Conservation (phyloP, 2,113 vertebrate genomes). For the Galeopterus variegatus region DNA sequence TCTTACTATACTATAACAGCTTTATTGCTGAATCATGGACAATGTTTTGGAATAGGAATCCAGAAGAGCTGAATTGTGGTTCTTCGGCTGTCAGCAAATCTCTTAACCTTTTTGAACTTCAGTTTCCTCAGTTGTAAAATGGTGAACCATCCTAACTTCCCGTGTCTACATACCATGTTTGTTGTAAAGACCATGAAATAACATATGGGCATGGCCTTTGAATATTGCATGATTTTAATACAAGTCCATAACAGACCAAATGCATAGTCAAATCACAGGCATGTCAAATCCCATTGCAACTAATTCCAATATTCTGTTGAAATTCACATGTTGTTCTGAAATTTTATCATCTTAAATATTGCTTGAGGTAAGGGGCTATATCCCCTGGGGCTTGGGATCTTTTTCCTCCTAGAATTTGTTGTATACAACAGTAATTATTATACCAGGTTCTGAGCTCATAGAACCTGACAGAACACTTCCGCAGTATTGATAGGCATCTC, state of each 20-base stretch:
- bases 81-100: neutral
- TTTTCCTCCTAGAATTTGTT: neutral
- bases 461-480: neutral
- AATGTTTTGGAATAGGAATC: conserved; percentile 21
- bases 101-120: conserved; percentile 15
- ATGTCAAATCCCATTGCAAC: neutral
- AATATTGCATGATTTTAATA: neutral
- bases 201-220: neutral
- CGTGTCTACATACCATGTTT: neutral
- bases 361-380: neutral
- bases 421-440: neutral
- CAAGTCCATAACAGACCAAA: neutral
- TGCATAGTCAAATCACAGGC: neutral
- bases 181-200: neutral
- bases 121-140: conserved; percentile 38
- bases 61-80: neutral
- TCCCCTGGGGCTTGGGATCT: neutral
- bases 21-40: neutral
- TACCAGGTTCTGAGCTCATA: neutral
- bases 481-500: neutral
- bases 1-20: neutral
- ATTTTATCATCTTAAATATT: conserved; percentile 17
- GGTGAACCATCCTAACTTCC: conserved; percentile 1
- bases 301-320: neutral
- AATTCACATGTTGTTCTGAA: neutral